phyloP scores from a whole-genome alignment of 37 sponge, comb jelly and placozoan genomes.

The Aphrocallistes beatrix region DNA sequence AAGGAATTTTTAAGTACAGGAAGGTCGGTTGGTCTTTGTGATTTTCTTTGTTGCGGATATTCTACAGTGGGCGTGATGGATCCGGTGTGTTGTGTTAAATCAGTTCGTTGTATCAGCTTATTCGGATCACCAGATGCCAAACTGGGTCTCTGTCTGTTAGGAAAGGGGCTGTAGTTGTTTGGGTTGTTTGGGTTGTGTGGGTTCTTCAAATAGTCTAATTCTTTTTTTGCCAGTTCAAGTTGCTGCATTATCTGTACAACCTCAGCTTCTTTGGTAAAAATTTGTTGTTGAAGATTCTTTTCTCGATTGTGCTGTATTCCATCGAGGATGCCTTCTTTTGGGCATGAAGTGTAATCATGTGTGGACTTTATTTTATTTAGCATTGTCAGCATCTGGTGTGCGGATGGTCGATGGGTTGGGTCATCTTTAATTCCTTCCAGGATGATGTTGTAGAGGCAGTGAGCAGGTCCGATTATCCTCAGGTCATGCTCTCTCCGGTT shows the following conservation, averaged over 20 bases:
- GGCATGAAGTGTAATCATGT: neutral
- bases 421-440: slow-evolving; percentile 7
- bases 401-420: neutral
- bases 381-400: neutral
- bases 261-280: neutral
- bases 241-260: neutral
- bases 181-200: too few relatives aligned
- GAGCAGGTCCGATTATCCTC: neutral
- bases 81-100: neutral
- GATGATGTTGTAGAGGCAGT: neutral
- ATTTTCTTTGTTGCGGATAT: too few relatives aligned
- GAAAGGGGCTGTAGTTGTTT: neutral
- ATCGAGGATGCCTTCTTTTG: neutral
- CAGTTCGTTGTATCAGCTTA: neutral
- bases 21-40: neutral
- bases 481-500: slow-evolving; percentile 37
- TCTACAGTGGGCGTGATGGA: neutral
- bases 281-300: neutral
- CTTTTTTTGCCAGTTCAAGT: neutral
- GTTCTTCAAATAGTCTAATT: neutral
- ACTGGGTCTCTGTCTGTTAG: neutral
- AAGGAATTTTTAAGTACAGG: neutral
- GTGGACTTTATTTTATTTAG: slow-evolving; percentile 8
- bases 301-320: neutral
- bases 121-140: neutral